Evolutionary conservation across 2,888 invertebrate species (phyloP).

Genomic region (Sphinx pinastri): DNA sequence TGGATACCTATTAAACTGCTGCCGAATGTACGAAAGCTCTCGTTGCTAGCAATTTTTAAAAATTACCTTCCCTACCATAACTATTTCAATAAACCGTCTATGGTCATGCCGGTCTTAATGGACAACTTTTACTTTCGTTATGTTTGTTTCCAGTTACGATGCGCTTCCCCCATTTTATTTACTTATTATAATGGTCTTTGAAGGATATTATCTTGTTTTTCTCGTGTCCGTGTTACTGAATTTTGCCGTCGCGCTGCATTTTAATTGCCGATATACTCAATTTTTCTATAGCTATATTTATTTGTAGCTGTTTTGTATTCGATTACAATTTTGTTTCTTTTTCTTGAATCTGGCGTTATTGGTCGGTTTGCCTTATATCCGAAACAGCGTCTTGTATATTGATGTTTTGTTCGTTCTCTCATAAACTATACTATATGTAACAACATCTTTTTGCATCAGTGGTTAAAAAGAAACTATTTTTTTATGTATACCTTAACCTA

Average conservation of each 20-base stretch:
- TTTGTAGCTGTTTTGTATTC: neutral
- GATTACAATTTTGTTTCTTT: too few species aligned
- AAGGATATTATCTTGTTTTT: conserved; percentile 53
- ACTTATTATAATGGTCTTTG: conserved; percentile 54
- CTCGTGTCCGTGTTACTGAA: conserved; percentile 26
- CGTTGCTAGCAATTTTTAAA: conserved; percentile 75
- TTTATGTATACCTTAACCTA: too few species aligned
- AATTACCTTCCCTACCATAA: conserved; percentile 73
- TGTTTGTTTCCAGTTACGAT: conserved; percentile 60
- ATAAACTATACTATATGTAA: too few species aligned
- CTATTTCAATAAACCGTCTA: conserved; percentile 80
- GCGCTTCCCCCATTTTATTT: conserved; percentile 58
- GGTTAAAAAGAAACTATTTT: too few species aligned
- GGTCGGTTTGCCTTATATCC: too few species aligned
- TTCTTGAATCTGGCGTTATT: too few species aligned
- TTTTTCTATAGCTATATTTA: neutral
- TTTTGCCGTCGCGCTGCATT: neutral
- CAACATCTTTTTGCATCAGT: too few species aligned
- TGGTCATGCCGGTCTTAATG: conserved; percentile 70
- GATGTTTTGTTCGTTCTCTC: too few species aligned
- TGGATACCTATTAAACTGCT: conserved; percentile 74
- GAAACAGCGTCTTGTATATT: too few species aligned
- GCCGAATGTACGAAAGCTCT: conserved; percentile 67
- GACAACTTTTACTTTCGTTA: conserved; percentile 75
- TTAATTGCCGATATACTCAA: neutral